Evolutionary conservation across 2,113 vertebrate genomes (phyloP).

Genomic region (Macquaria ambigua): DNA sequence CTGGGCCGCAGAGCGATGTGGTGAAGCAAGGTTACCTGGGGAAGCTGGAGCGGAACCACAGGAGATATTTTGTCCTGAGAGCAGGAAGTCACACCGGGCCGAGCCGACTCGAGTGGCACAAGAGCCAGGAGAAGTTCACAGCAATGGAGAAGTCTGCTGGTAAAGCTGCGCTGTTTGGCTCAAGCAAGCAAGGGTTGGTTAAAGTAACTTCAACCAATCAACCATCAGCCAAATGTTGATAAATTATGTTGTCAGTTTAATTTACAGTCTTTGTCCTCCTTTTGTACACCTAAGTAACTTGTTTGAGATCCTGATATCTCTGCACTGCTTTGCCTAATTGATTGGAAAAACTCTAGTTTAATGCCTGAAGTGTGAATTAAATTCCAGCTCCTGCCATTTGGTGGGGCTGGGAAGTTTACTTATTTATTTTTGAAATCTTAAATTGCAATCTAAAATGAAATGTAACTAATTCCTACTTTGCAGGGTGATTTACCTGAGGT

Average conservation of each 20-base stretch:
- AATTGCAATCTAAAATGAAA: neutral
- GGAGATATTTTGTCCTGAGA: conserved; percentile 75
- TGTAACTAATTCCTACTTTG: rapidly evolving
- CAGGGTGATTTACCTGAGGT: conserved; percentile 74
- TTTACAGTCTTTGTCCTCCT: neutral
- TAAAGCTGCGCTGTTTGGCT: conserved; percentile 50
- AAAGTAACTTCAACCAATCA: neutral
- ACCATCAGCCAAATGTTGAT: neutral
- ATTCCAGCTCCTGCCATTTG: too few species aligned
- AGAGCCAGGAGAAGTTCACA: conserved; percentile 67
- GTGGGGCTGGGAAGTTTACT: too few species aligned
- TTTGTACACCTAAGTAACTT: neutral
- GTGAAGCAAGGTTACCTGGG: conserved; percentile 73
- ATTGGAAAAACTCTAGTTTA: too few species aligned
- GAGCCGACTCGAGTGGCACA: conserved; percentile 78
- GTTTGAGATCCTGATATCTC: neutral
- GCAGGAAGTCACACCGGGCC: conserved; percentile 72
- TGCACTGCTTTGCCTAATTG: too few species aligned
- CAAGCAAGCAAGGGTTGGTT: conserved; percentile 66
- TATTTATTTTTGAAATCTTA: too few species aligned
- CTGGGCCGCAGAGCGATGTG: conserved; percentile 40
- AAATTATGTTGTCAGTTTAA: neutral
- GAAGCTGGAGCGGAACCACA: conserved; percentile 60
- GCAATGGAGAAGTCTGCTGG: conserved; percentile 50
- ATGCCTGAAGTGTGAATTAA: too few species aligned